These are phyloP conservation scores for Sturmia bella DNA, from an alignment of 2,888 invertebrate genomes.

Conservation along the genomic window DNA sequence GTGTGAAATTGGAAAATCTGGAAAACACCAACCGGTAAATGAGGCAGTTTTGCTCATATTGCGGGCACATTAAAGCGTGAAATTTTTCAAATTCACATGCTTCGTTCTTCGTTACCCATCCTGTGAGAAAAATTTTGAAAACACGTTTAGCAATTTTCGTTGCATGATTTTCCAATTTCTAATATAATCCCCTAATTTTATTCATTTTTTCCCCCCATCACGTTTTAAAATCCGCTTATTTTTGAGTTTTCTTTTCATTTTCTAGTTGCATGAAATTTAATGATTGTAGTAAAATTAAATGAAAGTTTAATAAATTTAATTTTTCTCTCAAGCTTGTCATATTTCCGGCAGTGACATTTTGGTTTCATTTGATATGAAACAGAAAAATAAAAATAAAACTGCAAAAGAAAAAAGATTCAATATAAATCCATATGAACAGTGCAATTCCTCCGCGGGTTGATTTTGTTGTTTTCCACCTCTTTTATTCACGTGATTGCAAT, in stretches of 20 bases:
- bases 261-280: background rate
- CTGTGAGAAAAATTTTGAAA: background rate
- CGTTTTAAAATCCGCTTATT: background rate
- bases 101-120: background rate
- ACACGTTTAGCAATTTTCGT: background rate
- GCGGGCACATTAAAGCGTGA: background rate
- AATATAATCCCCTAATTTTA: background rate
- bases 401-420: background rate
- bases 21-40: conserved; percentile 22
- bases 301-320: conserved; percentile 36
- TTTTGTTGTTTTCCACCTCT: background rate
- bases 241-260: background rate
- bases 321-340: background rate
- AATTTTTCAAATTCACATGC: background rate
- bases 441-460: background rate
- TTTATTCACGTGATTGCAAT: conserved; percentile 12
- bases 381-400: background rate
- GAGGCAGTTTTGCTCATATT: conserved; percentile 2
- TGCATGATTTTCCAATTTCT: too few species aligned
- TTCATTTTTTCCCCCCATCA: background rate
- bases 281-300: background rate
- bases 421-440: conserved; percentile 41
- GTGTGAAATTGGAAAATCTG: conserved; percentile 60
- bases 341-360: conserved; percentile 4
- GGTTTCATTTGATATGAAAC: conserved; percentile 2